These are phyloP conservation scores for Menidia menidia DNA, from an alignment of 2,797 vertebrate genomes.

Conservation along the genomic window DNA sequence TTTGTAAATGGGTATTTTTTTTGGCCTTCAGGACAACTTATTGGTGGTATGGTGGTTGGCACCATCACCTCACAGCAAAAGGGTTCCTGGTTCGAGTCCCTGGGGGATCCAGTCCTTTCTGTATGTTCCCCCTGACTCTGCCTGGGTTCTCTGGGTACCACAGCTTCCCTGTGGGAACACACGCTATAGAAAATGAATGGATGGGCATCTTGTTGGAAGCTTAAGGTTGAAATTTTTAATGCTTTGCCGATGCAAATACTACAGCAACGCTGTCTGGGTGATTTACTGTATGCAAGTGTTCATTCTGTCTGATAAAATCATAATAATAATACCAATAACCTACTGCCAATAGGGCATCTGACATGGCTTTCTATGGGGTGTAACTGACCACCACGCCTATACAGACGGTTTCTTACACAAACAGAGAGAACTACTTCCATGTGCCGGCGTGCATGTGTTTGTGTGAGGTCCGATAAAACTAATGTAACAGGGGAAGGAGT, in stretches of 20 bases:
- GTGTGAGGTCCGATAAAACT: slow-evolving; percentile 51
- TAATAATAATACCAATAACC: too few species aligned
- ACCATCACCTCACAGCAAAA: too few species aligned
- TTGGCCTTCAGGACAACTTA: too few species aligned
- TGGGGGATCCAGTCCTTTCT: too few species aligned
- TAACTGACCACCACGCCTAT: slow-evolving; percentile 60
- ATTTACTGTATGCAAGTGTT: neutral
- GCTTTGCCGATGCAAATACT: neutral
- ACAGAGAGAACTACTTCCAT: slow-evolving; percentile 61
- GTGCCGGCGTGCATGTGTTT: slow-evolving; percentile 22
- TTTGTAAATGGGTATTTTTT: too few species aligned
- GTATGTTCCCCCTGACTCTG: too few species aligned
- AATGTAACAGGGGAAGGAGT: slow-evolving; percentile 32
- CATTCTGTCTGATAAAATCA: neutral
- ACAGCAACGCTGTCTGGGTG: neutral
- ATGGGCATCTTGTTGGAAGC: neutral
- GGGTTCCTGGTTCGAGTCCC: too few species aligned
- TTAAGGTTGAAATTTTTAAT: neutral
- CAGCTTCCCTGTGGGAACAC: too few species aligned
- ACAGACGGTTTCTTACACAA: slow-evolving; percentile 49
- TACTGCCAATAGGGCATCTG: slow-evolving; percentile 20
- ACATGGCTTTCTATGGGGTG: slow-evolving; percentile 24
- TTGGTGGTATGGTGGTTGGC: too few species aligned
- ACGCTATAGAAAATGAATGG: too few species aligned
- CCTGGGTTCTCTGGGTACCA: too few species aligned